These are phyloP conservation scores for Procambarus clarkii DNA, from an alignment of 1,140 invertebrate genomes.

Conservation along the genomic window DNA sequence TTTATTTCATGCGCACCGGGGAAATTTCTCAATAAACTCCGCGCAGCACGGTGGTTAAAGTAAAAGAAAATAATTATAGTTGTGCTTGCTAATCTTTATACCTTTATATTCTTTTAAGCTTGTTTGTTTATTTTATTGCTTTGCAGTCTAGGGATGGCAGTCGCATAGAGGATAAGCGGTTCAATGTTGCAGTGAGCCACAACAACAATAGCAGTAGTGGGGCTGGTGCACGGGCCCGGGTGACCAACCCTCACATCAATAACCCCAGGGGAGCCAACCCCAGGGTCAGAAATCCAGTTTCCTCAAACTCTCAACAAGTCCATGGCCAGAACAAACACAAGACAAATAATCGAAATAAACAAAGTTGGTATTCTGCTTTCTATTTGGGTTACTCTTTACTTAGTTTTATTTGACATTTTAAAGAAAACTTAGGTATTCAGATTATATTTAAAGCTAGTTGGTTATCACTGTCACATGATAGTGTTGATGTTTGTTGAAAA, in stretches of 20 bases:
- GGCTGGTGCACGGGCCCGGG: constrained; percentile 28
- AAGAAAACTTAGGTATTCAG: too few relatives aligned
- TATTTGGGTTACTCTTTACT: neutral
- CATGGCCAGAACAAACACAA: constrained; percentile 60
- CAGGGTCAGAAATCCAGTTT: constrained; percentile 53
- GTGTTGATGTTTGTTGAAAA: too few relatives aligned
- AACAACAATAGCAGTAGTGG: constrained; percentile 48
- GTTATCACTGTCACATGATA: too few relatives aligned
- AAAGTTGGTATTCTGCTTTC: constrained; percentile 22
- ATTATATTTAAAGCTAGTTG: too few relatives aligned
- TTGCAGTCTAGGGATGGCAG: constrained; percentile 15
- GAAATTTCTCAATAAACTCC: too few relatives aligned
- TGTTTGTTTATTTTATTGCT: neutral
- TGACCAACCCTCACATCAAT: constrained; percentile 45
- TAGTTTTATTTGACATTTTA: too few relatives aligned
- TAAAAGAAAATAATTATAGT: too few relatives aligned
- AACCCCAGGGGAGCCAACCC: constrained; percentile 40
- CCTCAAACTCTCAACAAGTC: constrained; percentile 38
- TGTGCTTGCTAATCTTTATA: too few relatives aligned
- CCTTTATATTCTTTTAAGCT: too few relatives aligned
- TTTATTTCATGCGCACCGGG: too few relatives aligned
- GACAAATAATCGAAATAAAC: constrained; percentile 57
- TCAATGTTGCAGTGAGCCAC: constrained; percentile 55
- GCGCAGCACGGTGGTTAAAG: too few relatives aligned
- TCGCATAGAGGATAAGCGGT: constrained; percentile 53